Evolutionary conservation across 2,797 vertebrate genomes (phyloP).

Genomic region (Gymnocypris eckloni): DNA sequence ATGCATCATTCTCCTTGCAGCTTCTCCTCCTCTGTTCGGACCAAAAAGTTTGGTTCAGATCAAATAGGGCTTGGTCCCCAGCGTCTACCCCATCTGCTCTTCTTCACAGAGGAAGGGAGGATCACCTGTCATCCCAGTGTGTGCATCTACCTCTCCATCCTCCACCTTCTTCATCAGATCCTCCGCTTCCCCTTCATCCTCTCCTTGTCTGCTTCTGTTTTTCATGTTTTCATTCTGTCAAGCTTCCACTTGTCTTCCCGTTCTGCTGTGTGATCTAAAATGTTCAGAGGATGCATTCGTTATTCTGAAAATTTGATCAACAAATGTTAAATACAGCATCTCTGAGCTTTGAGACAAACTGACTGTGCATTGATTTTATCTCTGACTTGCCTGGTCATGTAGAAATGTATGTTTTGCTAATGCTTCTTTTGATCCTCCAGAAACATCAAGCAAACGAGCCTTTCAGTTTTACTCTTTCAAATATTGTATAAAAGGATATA

Average conservation of each 20-base stretch:
- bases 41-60: slow-evolving; percentile 61
- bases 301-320: slow-evolving; percentile 27
- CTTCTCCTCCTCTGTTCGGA: slow-evolving; percentile 50
- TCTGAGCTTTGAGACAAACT: slow-evolving; percentile 12
- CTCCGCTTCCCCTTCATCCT: slow-evolving; percentile 49
- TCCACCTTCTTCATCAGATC: slow-evolving; percentile 49
- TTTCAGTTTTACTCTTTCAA: neutral
- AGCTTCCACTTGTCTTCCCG: slow-evolving; percentile 17
- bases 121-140: slow-evolving; percentile 62
- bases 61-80: slow-evolving; percentile 54
- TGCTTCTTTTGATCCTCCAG: neutral
- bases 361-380: neutral
- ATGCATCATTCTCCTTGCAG: slow-evolving; percentile 43
- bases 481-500: neutral
- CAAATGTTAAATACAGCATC: slow-evolving; percentile 21
- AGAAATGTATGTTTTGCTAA: neutral
- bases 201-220: slow-evolving; percentile 37
- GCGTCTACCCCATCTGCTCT: slow-evolving; percentile 50
- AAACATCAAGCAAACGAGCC: neutral
- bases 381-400: neutral
- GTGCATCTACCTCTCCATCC: slow-evolving; percentile 43
- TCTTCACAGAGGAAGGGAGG: slow-evolving; percentile 57
- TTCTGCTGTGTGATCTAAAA: slow-evolving; percentile 37
- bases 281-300: slow-evolving; percentile 40
- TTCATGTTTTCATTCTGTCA: slow-evolving; percentile 39